Percentiles rank a stretch among this genome's conserved stretches.
phyloP scores from a whole-genome alignment of 1,140 invertebrate genomes.

The Eurosta solidaginis region DNA sequence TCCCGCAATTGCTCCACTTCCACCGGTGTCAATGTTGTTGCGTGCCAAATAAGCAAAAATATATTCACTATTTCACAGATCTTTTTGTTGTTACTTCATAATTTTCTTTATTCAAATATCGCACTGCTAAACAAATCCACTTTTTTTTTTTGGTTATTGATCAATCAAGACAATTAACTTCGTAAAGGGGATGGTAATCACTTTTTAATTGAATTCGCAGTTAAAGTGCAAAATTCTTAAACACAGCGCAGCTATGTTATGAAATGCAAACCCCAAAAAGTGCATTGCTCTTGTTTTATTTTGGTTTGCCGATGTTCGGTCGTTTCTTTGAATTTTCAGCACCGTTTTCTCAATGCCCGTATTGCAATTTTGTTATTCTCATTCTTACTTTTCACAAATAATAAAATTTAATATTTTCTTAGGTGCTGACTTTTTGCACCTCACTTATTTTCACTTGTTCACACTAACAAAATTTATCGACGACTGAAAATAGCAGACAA shows the following conservation, averaged over 20 bases:
- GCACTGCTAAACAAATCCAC: neutral
- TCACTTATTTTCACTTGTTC: slow-evolving; percentile 12
- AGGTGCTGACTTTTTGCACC: neutral
- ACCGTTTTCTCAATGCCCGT: neutral
- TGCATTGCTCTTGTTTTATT: neutral
- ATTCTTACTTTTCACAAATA: neutral
- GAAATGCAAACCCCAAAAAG: neutral
- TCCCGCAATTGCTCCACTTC: neutral
- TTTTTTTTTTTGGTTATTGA: too few relatives aligned
- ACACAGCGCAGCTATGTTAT: neutral
- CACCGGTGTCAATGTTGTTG: slow-evolving; percentile 8
- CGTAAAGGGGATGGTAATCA: neutral
- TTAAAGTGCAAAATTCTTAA: neutral
- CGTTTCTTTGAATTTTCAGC: neutral
- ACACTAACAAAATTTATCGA: slow-evolving; percentile 25
- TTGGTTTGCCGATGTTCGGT: neutral
- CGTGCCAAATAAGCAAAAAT: slow-evolving; percentile 12
- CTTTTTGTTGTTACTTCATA: neutral
- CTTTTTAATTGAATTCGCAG: neutral
- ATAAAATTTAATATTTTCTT: neutral
- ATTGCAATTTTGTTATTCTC: neutral
- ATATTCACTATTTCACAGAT: slow-evolving; percentile 1
- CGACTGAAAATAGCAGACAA: neutral
- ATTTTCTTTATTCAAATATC: neutral
- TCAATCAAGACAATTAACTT: neutral